Evolutionary conservation across 2,113 vertebrate genomes (phyloP).

Genomic region (Ivindomyrus marchei): DNA sequence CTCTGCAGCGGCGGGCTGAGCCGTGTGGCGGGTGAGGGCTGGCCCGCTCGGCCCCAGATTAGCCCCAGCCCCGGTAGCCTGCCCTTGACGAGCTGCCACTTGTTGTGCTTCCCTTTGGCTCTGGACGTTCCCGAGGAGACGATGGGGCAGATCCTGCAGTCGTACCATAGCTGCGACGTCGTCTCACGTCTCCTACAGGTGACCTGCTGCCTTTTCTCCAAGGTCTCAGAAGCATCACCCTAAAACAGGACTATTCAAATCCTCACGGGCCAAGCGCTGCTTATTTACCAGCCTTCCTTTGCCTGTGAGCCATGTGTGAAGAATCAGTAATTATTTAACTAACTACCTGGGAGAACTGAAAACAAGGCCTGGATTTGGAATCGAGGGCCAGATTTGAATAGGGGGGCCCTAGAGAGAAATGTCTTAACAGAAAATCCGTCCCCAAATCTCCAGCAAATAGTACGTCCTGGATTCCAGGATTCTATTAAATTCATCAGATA

Average conservation of each 20-base stretch:
- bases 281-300: too few relatives aligned
- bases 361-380: too few relatives aligned
- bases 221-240: background rate
- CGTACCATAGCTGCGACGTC: conserved; percentile 53
- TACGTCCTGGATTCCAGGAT: background rate
- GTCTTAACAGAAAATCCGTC: background rate
- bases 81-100: conserved; percentile 55
- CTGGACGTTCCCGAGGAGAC: conserved; percentile 51
- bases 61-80: conserved; percentile 43
- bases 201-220: conserved; percentile 19
- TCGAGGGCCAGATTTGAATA: too few relatives aligned
- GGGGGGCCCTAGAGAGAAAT: background rate
- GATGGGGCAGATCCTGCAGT: conserved; percentile 41
- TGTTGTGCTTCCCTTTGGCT: conserved; percentile 64
- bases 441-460: background rate
- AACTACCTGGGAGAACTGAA: too few relatives aligned
- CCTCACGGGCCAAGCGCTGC: too few relatives aligned
- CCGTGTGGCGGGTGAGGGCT: conserved; percentile 17
- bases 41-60: conserved; percentile 27
- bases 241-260: background rate
- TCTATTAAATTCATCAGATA: background rate
- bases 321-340: too few relatives aligned
- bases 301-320: too few relatives aligned
- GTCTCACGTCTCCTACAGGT: conserved; percentile 57
- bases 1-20: conserved; percentile 38